A percentile compares a stretch with the other conserved stretches of the same genome.
Evolutionary conservation across 2,888 invertebrate genomes (phyloP).

Genomic region (Augiades crinisus): DNA sequence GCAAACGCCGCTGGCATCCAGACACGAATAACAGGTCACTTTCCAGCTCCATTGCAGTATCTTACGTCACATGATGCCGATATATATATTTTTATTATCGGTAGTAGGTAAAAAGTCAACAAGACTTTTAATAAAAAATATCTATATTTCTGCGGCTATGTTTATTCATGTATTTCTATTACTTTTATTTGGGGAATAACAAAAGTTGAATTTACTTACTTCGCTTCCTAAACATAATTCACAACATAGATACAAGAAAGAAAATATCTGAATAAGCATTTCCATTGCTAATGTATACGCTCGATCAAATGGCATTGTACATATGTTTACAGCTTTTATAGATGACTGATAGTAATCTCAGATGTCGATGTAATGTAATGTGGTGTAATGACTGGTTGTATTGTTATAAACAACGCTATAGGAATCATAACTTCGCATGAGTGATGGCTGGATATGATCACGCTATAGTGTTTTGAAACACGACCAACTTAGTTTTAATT

Average conservation of each 20-base stretch:
- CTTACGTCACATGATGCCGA: too few relatives aligned
- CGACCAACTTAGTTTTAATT: too few relatives aligned
- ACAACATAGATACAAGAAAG: constrained; percentile 6
- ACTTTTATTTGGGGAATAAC: too few relatives aligned
- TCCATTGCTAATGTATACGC: background rate
- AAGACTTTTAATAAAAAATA: too few relatives aligned
- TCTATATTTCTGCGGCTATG: too few relatives aligned
- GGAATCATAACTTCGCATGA: constrained; percentile 10
- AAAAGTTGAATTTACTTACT: constrained; percentile 15
- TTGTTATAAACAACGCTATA: constrained; percentile 28
- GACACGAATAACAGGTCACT: too few relatives aligned
- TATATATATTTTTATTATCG: too few relatives aligned
- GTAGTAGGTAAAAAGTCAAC: too few relatives aligned
- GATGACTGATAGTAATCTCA: constrained; percentile 44
- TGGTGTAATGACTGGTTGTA: constrained; percentile 30
- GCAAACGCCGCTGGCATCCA: too few relatives aligned
- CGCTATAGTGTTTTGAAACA: constrained; percentile 30
- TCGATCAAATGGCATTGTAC: constrained; percentile 13
- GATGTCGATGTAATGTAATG: constrained; percentile 30
- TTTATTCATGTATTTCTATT: too few relatives aligned
- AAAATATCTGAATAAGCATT: constrained; percentile 11
- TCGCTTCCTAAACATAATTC: constrained; percentile 17
- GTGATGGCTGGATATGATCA: constrained; percentile 10
- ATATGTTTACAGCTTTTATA: constrained; percentile 41
- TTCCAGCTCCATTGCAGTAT: too few relatives aligned